These are phyloP conservation scores for Pocillopora grandis DNA, from an alignment of 92 coral and sea anemone genomes.

Conservation along the genomic window DNA sequence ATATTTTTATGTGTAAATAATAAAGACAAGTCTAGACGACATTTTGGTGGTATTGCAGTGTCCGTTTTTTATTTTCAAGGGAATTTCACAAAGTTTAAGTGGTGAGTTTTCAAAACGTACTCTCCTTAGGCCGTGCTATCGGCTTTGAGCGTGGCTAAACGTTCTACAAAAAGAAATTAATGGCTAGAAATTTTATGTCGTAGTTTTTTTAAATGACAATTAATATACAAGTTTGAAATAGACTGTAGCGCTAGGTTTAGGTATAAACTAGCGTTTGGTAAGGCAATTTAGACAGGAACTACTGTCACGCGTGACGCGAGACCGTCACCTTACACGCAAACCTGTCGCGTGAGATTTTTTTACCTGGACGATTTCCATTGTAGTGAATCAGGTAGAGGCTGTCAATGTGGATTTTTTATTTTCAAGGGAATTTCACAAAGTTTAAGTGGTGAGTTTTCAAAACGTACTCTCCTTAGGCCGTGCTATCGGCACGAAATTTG, in stretches of 20 bases:
- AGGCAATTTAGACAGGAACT: neutral
- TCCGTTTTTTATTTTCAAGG: neutral
- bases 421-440: neutral
- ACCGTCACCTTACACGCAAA: neutral
- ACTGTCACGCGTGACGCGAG: neutral
- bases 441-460: neutral
- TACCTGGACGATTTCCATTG: neutral
- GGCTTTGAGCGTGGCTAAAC: too few species aligned
- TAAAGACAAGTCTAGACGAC: slow-evolving; percentile 26
- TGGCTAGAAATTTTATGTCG: too few species aligned
- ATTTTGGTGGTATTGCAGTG: neutral
- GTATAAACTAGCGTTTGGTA: too few species aligned
- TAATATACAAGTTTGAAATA: too few species aligned
- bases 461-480: too few species aligned
- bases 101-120: neutral
- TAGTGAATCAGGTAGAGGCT: neutral
- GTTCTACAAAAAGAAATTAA: too few species aligned
- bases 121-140: too few species aligned
- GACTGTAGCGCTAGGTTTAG: too few species aligned
- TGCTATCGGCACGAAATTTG: too few species aligned
- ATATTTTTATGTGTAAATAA: slow-evolving; percentile 75
- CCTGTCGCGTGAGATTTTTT: neutral
- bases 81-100: neutral
- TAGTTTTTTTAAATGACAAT: neutral
- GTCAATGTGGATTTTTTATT: neutral